Conservation (phyloP, 2,797 vertebrate genomes). For the Antrozous pallidus region DNA sequence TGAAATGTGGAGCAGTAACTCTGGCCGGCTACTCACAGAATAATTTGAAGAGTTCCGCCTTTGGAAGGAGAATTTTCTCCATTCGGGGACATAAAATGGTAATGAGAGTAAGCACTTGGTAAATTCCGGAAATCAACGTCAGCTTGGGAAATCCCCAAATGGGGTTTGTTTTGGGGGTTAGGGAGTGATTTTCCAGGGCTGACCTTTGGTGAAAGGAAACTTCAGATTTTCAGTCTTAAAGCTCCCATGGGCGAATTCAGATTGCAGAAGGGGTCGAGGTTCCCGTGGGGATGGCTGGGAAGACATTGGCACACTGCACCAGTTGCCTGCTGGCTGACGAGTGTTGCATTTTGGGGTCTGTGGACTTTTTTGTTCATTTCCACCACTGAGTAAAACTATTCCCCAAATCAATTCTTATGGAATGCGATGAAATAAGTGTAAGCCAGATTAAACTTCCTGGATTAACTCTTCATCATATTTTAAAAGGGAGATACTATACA, state of each 20-base stretch:
- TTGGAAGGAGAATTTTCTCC: conserved; percentile 45
- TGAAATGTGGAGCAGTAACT: neutral
- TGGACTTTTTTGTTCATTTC: neutral
- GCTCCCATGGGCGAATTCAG: conserved; percentile 27
- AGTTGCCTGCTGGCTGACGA: neutral
- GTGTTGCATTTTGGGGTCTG: neutral
- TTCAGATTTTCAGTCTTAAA: conserved; percentile 57
- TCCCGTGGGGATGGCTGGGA: neutral
- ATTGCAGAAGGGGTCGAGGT: neutral
- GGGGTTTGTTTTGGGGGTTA: neutral
- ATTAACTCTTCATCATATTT: conserved; percentile 4
- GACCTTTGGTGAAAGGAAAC: conserved; percentile 59
- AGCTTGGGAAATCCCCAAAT: conserved; percentile 45
- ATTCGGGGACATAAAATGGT: conserved; percentile 14
- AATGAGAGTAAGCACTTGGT: conserved; percentile 23
- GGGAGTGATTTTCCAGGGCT: conserved; percentile 54
- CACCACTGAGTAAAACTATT: neutral
- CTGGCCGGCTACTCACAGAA: neutral
- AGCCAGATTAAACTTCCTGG: conserved; percentile 8
- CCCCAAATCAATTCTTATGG: neutral
- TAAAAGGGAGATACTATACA: neutral
- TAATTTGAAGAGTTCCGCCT: neutral
- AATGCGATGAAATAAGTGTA: conserved; percentile 3
- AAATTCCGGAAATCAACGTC: conserved; percentile 59
- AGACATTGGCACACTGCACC: neutral